Conservation (phyloP, 1,140 invertebrate genomes). For the Trissolcus basalis region DNA sequence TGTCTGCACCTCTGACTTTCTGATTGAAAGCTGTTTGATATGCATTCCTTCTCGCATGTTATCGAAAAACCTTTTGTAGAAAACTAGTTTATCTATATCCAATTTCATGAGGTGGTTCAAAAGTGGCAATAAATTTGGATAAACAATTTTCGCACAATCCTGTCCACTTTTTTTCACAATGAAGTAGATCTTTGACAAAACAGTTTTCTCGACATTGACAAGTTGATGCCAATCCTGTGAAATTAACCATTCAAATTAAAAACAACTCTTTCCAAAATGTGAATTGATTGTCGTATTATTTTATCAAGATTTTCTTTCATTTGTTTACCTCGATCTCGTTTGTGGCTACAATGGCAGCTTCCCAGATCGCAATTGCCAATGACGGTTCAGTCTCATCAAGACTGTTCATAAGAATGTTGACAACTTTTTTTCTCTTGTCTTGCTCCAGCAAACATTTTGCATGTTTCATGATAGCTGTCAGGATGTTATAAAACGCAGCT, state of each 20-base stretch:
- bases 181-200: slow-evolving; percentile 83
- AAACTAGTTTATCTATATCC: slow-evolving; percentile 75
- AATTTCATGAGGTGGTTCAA: slow-evolving; percentile 82
- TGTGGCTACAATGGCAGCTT: slow-evolving; percentile 79
- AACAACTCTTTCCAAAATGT: slow-evolving; percentile 46
- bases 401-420: slow-evolving; percentile 80
- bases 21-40: slow-evolving; percentile 74
- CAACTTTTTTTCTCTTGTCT: slow-evolving; percentile 78
- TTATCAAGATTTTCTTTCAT: slow-evolving; percentile 12
- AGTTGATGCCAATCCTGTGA: slow-evolving; percentile 81
- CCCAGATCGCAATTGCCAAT: slow-evolving; percentile 83
- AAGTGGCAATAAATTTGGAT: slow-evolving; percentile 85
- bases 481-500: slow-evolving; percentile 81
- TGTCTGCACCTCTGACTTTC: slow-evolving; percentile 79
- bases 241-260: no score
- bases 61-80: slow-evolving; percentile 83
- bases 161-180: slow-evolving; percentile 82
- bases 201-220: slow-evolving; percentile 82
- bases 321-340: slow-evolving; percentile 78
- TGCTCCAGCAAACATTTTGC: slow-evolving; percentile 71
- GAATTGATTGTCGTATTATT: not conserved
- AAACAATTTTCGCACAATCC: slow-evolving; percentile 82
- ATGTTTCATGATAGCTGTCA: slow-evolving; percentile 80
- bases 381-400: slow-evolving; percentile 84
- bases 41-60: slow-evolving; percentile 80